phyloP scores from a whole-genome alignment of 2,797 vertebrate genomes.

The Sphenodon punctatus region DNA sequence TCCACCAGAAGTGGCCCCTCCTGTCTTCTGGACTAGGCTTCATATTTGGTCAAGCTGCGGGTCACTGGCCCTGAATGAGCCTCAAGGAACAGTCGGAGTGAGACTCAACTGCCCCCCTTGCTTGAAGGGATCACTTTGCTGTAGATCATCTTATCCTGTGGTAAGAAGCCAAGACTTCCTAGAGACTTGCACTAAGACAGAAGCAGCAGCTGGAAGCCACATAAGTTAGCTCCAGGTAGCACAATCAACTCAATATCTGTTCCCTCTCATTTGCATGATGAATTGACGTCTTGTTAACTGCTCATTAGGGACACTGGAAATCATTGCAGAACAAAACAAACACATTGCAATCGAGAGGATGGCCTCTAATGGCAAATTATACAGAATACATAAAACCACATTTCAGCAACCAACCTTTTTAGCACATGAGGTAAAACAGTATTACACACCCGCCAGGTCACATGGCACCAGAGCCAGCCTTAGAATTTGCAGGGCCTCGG shows the following conservation, averaged over 20 bases:
- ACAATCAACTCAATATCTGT: conserved; percentile 24
- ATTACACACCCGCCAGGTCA: no score
- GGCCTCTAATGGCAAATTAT: conserved; percentile 11
- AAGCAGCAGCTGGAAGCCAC: neutral
- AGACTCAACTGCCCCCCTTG: neutral
- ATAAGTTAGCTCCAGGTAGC: conserved; percentile 31
- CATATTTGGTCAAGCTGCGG: neutral
- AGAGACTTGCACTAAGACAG: neutral
- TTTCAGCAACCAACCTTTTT: neutral
- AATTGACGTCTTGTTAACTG: conserved; percentile 60
- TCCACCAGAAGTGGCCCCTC: no score
- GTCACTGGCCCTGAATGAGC: neutral
- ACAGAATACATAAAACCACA: neutral
- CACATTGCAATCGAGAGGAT: neutral
- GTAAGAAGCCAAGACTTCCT: neutral
- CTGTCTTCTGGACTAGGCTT: neutral
- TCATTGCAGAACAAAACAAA: conserved; percentile 18
- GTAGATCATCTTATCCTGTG: neutral
- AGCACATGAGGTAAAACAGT: rapidly evolving
- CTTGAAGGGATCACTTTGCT: neutral
- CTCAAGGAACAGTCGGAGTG: neutral
- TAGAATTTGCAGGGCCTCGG: no score
- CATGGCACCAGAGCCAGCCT: no score
- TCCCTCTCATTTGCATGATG: conserved; percentile 58
- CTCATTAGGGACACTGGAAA: conserved; percentile 43